phyloP scores from a whole-genome alignment of 2,113 vertebrate species.

The Neopipo cinnamomea region DNA sequence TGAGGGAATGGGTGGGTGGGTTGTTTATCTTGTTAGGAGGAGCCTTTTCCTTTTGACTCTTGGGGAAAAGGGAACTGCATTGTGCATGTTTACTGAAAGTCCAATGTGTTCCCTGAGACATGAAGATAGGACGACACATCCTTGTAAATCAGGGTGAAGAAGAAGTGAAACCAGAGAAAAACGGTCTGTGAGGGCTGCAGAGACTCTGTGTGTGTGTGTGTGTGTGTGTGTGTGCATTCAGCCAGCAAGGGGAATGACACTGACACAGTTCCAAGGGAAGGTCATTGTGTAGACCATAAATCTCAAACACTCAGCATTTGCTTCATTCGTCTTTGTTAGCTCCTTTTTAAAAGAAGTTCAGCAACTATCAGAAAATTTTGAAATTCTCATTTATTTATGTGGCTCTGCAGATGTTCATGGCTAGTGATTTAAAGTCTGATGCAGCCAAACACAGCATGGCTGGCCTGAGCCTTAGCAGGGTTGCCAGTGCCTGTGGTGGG shows the following conservation, averaged over 20 bases:
- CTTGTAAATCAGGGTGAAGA: conserved; percentile 10
- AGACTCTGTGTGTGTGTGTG: background rate
- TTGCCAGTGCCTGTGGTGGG: rapidly evolving
- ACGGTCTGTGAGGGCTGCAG: background rate
- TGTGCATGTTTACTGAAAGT: conserved; percentile 25
- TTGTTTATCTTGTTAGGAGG: conserved; percentile 40
- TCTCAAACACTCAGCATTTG: conserved; percentile 46
- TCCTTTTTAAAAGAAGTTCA: conserved; percentile 16
- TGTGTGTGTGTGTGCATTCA: background rate
- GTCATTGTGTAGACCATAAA: conserved; percentile 25
- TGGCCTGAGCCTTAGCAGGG: background rate
- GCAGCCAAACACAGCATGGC: background rate
- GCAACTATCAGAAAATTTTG: background rate
- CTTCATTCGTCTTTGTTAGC: background rate
- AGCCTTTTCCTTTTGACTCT: conserved; percentile 31
- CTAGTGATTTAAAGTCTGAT: background rate
- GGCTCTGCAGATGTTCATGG: background rate
- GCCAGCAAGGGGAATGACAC: conserved; percentile 44
- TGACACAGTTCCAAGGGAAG: conserved; percentile 47
- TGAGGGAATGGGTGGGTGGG: background rate
- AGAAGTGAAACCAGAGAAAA: background rate
- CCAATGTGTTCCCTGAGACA: background rate
- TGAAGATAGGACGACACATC: background rate
- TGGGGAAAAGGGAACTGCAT: background rate
- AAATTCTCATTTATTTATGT: background rate